Conservation (phyloP, 2,113 vertebrate species). For the Megaceryle torquata region DNA sequence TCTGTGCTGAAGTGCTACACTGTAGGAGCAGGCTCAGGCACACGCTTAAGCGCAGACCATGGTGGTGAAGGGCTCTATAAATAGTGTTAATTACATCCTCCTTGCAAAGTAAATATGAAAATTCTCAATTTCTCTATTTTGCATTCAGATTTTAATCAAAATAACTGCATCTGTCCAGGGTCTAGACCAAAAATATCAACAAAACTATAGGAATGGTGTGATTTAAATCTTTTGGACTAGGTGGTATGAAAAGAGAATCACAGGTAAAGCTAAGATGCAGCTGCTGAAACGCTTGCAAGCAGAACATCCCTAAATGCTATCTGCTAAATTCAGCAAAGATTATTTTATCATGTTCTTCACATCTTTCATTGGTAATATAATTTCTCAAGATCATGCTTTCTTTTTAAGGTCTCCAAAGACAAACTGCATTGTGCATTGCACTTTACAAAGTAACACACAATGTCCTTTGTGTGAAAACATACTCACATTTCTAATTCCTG, state of each 20-base stretch:
- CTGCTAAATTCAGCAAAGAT: background rate
- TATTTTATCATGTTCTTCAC: background rate
- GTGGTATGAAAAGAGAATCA: background rate
- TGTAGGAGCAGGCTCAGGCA: background rate
- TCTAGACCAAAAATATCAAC: background rate
- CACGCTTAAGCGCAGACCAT: fast-evolving
- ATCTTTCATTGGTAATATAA: background rate
- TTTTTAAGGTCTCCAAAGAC: background rate
- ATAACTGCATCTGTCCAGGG: background rate
- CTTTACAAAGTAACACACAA: background rate
- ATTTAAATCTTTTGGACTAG: background rate
- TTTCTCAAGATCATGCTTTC: background rate
- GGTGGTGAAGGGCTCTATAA: background rate
- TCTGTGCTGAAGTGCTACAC: background rate
- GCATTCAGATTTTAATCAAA: background rate
- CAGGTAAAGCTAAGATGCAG: background rate
- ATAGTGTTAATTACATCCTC: background rate
- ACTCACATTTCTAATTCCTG: background rate
- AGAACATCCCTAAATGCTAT: background rate
- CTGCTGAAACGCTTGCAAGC: background rate
- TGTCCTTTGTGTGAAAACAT: background rate
- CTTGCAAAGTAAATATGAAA: background rate
- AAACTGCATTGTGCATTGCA: background rate
- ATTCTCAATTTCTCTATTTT: background rate
- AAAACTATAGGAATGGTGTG: background rate